Percentiles rank a stretch among this genome's conserved stretches.
Evolutionary conservation across 2,888 invertebrate genomes (phyloP).

Genomic region (Sesia bembeciformis): DNA sequence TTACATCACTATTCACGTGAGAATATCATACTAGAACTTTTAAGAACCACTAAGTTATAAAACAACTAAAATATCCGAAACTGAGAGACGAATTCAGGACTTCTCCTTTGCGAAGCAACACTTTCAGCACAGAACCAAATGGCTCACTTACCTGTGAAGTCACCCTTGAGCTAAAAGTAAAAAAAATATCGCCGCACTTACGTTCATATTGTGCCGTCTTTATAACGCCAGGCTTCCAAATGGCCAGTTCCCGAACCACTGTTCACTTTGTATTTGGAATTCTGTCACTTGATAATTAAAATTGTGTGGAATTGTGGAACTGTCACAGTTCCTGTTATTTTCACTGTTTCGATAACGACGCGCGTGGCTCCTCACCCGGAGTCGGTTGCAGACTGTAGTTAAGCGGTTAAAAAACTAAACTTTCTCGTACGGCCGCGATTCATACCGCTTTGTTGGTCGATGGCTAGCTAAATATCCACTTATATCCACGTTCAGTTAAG

Average conservation of each 20-base stretch:
- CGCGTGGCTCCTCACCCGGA: background rate
- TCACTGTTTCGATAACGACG: background rate
- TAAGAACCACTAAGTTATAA: no score
- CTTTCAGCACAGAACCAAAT: no score
- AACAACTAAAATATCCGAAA: no score
- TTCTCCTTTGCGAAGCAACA: no score
- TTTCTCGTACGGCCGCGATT: constrained; percentile 35
- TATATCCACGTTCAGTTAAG: no score
- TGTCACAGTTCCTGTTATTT: background rate
- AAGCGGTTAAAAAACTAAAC: constrained; percentile 19
- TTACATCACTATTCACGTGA: no score
- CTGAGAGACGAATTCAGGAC: no score
- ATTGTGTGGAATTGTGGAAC: no score
- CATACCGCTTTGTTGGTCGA: constrained; percentile 6
- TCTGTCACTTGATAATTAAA: background rate
- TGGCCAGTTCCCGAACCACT: background rate
- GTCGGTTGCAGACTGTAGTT: background rate
- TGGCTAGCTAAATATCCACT: background rate
- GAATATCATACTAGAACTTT: no score
- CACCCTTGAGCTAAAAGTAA: background rate
- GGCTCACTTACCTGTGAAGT: no score
- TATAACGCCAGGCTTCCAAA: background rate
- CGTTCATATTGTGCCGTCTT: background rate
- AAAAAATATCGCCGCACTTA: background rate
- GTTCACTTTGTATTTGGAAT: background rate